These are phyloP conservation scores for Phyto melanocephala DNA, from an alignment of 2,888 invertebrate species.

Conservation along the genomic window DNA sequence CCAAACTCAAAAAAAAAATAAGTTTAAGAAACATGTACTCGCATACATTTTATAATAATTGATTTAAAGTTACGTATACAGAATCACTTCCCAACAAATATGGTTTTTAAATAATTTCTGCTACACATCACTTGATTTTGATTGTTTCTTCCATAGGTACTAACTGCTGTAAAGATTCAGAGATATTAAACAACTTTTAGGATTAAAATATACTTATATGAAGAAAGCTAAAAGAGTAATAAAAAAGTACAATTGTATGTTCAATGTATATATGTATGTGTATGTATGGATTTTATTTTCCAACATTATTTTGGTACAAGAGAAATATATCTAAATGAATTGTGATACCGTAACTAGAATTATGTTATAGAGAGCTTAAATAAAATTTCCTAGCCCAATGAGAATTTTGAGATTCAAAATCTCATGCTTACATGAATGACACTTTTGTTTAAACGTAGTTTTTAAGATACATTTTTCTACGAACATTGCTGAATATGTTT, in stretches of 20 bases:
- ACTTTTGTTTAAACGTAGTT: background rate
- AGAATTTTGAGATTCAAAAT: background rate
- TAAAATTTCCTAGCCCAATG: background rate
- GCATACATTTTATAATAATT: no score
- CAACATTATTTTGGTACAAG: background rate
- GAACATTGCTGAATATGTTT: constrained; percentile 1
- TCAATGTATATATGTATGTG: no score
- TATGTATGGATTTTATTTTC: background rate
- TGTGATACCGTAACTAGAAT: no score
- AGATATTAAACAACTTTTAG: background rate
- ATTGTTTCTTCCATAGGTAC: background rate
- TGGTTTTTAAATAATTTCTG: background rate
- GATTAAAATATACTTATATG: background rate
- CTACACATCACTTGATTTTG: background rate
- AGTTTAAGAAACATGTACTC: no score
- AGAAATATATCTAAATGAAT: background rate
- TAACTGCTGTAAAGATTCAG: background rate
- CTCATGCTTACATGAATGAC: no score
- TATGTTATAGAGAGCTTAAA: no score
- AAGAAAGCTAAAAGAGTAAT: background rate
- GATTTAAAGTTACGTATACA: no score
- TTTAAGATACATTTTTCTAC: background rate
- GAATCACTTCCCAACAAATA: background rate
- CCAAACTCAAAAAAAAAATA: no score
- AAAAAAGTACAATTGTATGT: no score